phyloP scores from a whole-genome alignment of 2,113 vertebrate species.

The Perca schrenkii region DNA sequence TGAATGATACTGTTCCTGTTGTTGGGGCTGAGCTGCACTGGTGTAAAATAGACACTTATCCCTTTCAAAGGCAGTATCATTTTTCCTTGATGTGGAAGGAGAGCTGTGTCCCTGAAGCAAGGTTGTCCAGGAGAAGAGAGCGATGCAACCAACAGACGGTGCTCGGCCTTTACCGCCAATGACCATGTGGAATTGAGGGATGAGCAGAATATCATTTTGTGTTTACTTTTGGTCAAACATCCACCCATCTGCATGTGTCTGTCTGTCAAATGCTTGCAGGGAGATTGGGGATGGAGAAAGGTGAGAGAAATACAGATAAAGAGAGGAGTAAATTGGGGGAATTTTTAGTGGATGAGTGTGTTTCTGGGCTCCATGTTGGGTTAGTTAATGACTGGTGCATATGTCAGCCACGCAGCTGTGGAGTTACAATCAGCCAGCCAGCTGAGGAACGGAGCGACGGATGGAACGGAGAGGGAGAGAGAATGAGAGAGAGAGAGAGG shows the following conservation, averaged over 20 bases:
- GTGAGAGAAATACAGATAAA: slow-evolving; percentile 35
- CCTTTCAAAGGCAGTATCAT: slow-evolving; percentile 58
- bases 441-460: slow-evolving; percentile 60
- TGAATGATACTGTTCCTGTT: slow-evolving; percentile 27
- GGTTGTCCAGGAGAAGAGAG: slow-evolving; percentile 43
- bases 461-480: slow-evolving; percentile 13
- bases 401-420: slow-evolving; percentile 73
- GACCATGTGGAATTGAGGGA: background rate
- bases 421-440: slow-evolving; percentile 74
- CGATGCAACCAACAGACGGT: slow-evolving; percentile 54
- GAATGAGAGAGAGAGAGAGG: slow-evolving; percentile 38
- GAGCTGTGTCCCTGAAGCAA: slow-evolving; percentile 55
- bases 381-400: slow-evolving; percentile 79
- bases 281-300: slow-evolving; percentile 15
- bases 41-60: slow-evolving; percentile 43
- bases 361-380: slow-evolving; percentile 73
- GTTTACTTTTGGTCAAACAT: slow-evolving; percentile 47
- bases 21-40: slow-evolving; percentile 6
- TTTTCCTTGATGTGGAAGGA: slow-evolving; percentile 44
- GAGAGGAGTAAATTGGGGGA: slow-evolving; percentile 57
- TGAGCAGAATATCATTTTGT: background rate
- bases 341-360: slow-evolving; percentile 68
- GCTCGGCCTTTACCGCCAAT: slow-evolving; percentile 33
- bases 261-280: slow-evolving; percentile 13
- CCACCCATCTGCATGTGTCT: slow-evolving; percentile 14